Base-by-base conservation (phyloP, 2,888 invertebrate genomes). In the Pantelozetes paolii region DNA sequence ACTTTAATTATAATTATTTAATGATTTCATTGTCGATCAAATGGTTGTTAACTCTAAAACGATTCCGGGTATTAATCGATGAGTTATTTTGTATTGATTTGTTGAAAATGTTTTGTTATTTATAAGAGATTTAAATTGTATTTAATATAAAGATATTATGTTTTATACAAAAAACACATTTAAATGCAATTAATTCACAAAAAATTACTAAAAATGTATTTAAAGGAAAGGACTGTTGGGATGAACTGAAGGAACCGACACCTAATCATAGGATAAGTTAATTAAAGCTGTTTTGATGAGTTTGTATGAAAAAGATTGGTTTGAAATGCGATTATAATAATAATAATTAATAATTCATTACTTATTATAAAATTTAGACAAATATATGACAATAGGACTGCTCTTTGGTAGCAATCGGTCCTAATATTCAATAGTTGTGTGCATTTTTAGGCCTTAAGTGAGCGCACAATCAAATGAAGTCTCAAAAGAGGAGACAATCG, bases 181-280 rank as follows among this genome's bases (percentile, higher is more conserved):
- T 13, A 45, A 45, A 45, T 9, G 45, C 15, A 45, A 45, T 45
- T 2, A 45, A 45, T 36, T 15, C 6, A 45, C 15, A 45, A 45
- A 45, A 45, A 45, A 15, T 45, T 8, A 11, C 11, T 15, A 15
- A 13, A 45, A 64, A 36, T 23, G 36, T 20, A 64, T 28, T 11
- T 20, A 64, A 15, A 64, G 20, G 3, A 54, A 3, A 54, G 26
- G 8, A n/a, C n/a, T n/a, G n/a, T 57, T 20, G n/a, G 20, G 54
- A 26, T 11, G 13, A 64, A 64, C 9, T 20, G 36, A 64, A 64
- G 62, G 36, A 64, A 64, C 62, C 62, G 62, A 64, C 62, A 64
- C 62, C 62, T 64, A 64, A 20, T 36, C 9, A 30, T 9, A 15
- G 2, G 26, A 59, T 23, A 11, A 36, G 20, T 64, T 36, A 36